A percentile compares a stretch with the other conserved stretches of the same genome.
Evolutionary conservation across 2,797 vertebrate genomes (phyloP).

Genomic region (Ptychadena robeensis): DNA sequence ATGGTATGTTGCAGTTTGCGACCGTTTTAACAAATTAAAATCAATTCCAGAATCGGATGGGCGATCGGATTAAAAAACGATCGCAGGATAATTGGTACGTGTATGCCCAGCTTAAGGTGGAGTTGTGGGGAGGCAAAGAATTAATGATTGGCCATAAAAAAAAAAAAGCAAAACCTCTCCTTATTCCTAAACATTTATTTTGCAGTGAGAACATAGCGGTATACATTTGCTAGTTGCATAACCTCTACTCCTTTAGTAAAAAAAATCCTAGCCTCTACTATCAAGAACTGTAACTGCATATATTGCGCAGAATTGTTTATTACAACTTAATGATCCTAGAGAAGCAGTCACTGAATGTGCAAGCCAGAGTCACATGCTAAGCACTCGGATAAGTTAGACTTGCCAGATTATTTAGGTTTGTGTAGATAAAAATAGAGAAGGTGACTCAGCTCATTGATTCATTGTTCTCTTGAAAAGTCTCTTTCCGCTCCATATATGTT

Average conservation of each 20-base stretch:
- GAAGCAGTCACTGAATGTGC: constrained; percentile 32
- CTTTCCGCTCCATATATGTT: constrained; percentile 44
- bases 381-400: constrained; percentile 14
- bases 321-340: not conserved
- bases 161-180: too few relatives aligned
- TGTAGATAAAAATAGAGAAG: constrained; percentile 39
- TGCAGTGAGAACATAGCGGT: too few relatives aligned
- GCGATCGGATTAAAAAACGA: too few relatives aligned
- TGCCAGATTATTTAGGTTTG: constrained; percentile 17
- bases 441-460: constrained; percentile 41
- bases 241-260: not conserved
- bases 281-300: not conserved
- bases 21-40: too few relatives aligned
- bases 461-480: constrained; percentile 12
- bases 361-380: constrained; percentile 40
- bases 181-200: too few relatives aligned
- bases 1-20: too few relatives aligned
- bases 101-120: too few relatives aligned
- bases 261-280: not conserved
- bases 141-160: too few relatives aligned
- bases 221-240: not conserved
- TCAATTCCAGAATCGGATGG: too few relatives aligned
- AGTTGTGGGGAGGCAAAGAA: too few relatives aligned
- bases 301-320: not conserved
- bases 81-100: too few relatives aligned